Conservation (phyloP, 2,113 vertebrate species). For the Grammomys dolichurus region DNA sequence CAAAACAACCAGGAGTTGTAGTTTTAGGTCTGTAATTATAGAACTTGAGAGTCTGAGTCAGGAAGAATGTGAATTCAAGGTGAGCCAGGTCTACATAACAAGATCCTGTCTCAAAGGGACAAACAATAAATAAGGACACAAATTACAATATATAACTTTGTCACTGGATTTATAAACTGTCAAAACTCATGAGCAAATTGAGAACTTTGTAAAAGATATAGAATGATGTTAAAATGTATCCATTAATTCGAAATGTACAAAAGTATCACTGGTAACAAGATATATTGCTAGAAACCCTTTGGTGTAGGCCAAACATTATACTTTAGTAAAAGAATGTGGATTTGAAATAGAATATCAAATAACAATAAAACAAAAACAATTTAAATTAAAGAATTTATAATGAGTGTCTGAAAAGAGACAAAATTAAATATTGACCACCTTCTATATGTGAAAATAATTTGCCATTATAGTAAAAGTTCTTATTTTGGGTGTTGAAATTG, state of each 20-base stretch:
- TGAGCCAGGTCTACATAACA: neutral
- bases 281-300: neutral
- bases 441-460: neutral
- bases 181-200: slow-evolving; percentile 2
- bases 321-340: slow-evolving; percentile 12
- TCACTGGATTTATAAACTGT: neutral
- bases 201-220: slow-evolving; percentile 1
- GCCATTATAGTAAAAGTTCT: neutral
- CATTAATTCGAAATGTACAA: neutral
- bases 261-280: neutral
- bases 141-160: neutral
- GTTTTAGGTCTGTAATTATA: neutral
- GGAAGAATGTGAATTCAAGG: neutral
- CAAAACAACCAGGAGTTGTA: neutral
- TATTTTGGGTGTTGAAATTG: neutral
- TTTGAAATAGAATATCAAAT: neutral
- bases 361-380: slow-evolving; percentile 18
- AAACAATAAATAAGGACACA: neutral
- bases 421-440: neutral
- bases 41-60: neutral
- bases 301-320: neutral
- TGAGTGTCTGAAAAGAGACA: neutral
- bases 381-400: slow-evolving; percentile 11
- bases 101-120: neutral
- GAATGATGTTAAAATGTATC: neutral